Percentiles rank a stretch among this genome's conserved stretches.
These are phyloP conservation scores for Ophiodon elongatus DNA, from an alignment of 2,113 vertebrate genomes.

Conservation along the genomic window DNA sequence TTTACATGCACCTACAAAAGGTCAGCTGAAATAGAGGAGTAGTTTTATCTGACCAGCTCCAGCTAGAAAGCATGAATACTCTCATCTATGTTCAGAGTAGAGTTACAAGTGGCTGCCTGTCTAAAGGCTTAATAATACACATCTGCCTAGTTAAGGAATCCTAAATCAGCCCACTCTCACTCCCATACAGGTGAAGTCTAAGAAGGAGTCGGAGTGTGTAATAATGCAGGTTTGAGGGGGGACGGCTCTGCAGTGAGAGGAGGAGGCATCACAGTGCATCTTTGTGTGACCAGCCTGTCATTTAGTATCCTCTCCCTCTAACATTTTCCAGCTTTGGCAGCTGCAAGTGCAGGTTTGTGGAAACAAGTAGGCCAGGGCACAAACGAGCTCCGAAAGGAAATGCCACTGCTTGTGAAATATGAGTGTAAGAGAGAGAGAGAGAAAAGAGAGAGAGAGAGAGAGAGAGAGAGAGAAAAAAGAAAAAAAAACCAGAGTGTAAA, in stretches of 20 bases:
- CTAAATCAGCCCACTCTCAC: not conserved
- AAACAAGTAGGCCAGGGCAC: conserved; percentile 62
- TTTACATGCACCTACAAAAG: conserved; percentile 35
- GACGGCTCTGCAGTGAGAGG: conserved; percentile 15
- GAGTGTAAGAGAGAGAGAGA: conserved; percentile 37
- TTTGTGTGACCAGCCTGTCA: conserved; percentile 52
- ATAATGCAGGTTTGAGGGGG: not conserved
- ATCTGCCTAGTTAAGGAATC: not conserved
- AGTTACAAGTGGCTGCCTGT: conserved; percentile 10
- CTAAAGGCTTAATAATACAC: not conserved
- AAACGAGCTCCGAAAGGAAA: conserved; percentile 57
- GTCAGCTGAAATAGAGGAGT: conserved; percentile 27
- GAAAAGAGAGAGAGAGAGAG: too few relatives aligned
- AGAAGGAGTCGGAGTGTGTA: not conserved
- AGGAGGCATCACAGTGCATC: conserved; percentile 10
- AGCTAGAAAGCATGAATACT: conserved; percentile 11
- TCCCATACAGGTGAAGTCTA: conserved; percentile 14
- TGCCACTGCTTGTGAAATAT: conserved; percentile 50
- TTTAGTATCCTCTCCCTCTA: conserved; percentile 29
- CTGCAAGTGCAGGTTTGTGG: conserved; percentile 51
- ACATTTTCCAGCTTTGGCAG: conserved; percentile 32
- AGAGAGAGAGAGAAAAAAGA: too few relatives aligned
- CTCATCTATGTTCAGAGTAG: conserved; percentile 9
- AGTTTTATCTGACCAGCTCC: conserved; percentile 12
- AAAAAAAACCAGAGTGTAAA: conserved; percentile 22